Conservation (phyloP, 2,888 invertebrate species). For the Drosophila putrida region DNA sequence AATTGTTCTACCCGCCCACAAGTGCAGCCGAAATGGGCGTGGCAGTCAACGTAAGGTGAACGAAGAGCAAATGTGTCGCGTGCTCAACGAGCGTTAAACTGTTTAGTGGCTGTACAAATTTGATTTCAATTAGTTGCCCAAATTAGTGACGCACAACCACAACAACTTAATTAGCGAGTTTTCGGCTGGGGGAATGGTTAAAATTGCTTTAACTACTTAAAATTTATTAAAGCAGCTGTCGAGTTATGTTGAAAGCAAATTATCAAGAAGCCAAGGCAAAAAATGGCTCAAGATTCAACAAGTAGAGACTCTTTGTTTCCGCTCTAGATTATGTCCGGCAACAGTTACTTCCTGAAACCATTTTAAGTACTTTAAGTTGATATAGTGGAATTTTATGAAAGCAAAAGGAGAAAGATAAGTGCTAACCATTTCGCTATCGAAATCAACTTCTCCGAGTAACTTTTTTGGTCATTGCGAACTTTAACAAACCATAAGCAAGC, state of each 20-base stretch:
- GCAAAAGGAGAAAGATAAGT: background rate
- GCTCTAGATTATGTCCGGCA: background rate
- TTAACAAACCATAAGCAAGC: background rate
- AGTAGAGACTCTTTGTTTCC: conserved; percentile 7
- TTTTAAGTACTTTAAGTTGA: background rate
- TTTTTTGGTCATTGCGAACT: background rate
- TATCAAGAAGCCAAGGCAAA: background rate
- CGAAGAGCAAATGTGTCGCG: conserved; percentile 27
- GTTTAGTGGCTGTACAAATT: conserved; percentile 66
- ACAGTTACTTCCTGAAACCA: background rate
- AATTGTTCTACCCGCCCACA: conserved; percentile 2
- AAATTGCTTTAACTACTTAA: background rate
- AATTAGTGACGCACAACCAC: conserved; percentile 66
- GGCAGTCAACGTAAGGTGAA: conserved; percentile 14
- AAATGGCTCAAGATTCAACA: conserved; percentile 2
- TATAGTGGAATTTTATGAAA: background rate
- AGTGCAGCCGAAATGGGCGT: conserved; percentile 18
- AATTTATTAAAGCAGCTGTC: conserved; percentile 4
- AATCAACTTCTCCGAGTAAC: background rate
- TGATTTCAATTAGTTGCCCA: conserved; percentile 72
- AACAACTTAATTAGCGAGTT: conserved; percentile 56
- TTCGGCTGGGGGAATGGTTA: background rate
- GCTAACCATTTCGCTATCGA: background rate
- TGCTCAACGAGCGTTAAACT: conserved; percentile 59
- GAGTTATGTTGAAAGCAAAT: background rate